phyloP scores from a whole-genome alignment of 1,140 invertebrate genomes.

The Frieseomelitta varia region DNA sequence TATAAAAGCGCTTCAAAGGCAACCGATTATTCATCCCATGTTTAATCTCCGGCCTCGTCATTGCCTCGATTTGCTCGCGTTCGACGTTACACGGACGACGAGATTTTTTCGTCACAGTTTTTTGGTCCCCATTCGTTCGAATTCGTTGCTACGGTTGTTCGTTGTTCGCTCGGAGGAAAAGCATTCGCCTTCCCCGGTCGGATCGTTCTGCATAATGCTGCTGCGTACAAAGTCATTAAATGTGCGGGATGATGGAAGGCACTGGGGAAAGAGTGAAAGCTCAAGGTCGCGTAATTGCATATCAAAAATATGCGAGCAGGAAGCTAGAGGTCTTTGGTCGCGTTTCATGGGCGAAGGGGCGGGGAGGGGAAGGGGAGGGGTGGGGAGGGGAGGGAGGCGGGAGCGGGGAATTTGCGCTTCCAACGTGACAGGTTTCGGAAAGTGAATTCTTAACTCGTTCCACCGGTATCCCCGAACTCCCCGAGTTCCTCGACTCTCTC shows the following conservation, averaged over 20 bases:
- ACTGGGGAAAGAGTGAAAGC: not conserved
- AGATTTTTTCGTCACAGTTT: constrained; percentile 15
- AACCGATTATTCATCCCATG: constrained; percentile 27
- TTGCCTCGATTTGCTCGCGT: constrained; percentile 8
- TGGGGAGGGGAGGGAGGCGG: too few relatives aligned
- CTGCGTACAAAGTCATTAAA: not conserved
- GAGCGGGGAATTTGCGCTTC: constrained; percentile 12
- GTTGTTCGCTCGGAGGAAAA: not conserved
- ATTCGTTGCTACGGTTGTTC: not conserved
- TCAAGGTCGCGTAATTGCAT: not conserved
- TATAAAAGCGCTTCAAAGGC: constrained; percentile 9
- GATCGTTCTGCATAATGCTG: not conserved
- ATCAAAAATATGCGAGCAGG: not conserved
- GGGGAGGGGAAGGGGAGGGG: too few relatives aligned
- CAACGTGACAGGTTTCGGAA: constrained; percentile 36
- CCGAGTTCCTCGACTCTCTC: constrained; percentile 18
- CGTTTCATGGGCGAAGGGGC: too few relatives aligned
- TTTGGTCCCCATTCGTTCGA: not conserved
- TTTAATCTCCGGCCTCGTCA: constrained; percentile 16
- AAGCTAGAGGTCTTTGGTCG: not conserved
- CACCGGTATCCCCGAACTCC: constrained; percentile 35
- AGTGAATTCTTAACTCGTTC: constrained; percentile 60
- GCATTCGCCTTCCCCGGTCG: not conserved
- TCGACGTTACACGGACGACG: not conserved
- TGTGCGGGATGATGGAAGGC: not conserved